Conservation (phyloP, 2,888 invertebrate genomes). For the Melieria crassipennis region DNA sequence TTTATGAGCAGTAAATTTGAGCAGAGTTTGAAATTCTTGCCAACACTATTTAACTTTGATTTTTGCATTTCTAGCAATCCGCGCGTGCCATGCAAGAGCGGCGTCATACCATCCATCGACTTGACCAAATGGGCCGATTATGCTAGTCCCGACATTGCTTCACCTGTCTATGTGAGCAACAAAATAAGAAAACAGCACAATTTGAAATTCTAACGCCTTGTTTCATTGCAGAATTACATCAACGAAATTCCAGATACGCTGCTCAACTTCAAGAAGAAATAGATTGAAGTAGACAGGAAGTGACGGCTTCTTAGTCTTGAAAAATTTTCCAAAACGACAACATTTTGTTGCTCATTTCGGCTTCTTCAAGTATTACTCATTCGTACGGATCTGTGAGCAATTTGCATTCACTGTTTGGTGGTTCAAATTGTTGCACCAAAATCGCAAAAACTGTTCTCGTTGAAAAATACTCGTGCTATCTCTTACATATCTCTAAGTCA, state of each 20-base stretch:
- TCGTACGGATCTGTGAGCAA: too few relatives aligned
- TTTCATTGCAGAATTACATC: constrained; percentile 63
- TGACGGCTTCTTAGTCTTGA: too few relatives aligned
- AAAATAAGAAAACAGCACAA: neutral
- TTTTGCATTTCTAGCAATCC: constrained; percentile 76
- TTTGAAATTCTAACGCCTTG: neutral
- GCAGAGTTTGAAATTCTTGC: neutral
- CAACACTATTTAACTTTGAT: neutral
- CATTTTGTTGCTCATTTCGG: too few relatives aligned
- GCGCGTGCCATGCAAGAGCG: constrained; percentile 90
- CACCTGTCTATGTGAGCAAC: constrained; percentile 73
- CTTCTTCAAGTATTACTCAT: too few relatives aligned
- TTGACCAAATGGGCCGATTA: constrained; percentile 90
- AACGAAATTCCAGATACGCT: constrained; percentile 66
- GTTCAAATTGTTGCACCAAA: too few relatives aligned
- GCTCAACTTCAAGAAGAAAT: constrained; percentile 63
- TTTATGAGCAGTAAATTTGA: neutral
- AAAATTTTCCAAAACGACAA: too few relatives aligned
- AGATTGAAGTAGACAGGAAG: neutral
- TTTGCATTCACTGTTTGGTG: too few relatives aligned
- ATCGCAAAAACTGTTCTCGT: too few relatives aligned
- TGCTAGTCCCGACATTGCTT: constrained; percentile 67
- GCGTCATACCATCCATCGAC: constrained; percentile 87
- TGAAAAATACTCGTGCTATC: too few relatives aligned
- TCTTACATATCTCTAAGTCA: too few relatives aligned